Evolutionary conservation across 2,888 invertebrate genomes (phyloP).

Genomic region (Agrypnus murinus): DNA sequence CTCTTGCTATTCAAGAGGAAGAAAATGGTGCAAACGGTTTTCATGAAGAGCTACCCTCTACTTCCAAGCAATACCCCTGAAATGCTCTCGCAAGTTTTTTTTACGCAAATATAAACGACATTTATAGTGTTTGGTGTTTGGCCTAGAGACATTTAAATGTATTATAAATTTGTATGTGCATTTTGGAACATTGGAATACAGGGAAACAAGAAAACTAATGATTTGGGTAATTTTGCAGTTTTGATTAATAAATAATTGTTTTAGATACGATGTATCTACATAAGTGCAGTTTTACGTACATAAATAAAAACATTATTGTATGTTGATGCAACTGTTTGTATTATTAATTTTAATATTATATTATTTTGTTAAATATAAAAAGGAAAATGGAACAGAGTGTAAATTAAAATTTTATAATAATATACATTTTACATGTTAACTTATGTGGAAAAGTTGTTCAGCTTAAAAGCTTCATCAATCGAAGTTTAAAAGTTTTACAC

Average conservation of each 20-base stretch:
- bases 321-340: constrained; percentile 23
- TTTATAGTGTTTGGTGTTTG: constrained; percentile 32
- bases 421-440: too few species aligned
- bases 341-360: too few species aligned
- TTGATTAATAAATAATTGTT: constrained; percentile 17
- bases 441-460: too few species aligned
- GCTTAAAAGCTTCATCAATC: too few species aligned
- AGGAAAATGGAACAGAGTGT: too few species aligned
- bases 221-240: too few species aligned
- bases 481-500: too few species aligned
- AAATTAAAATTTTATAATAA: too few species aligned
- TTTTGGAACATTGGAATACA: constrained; percentile 10
- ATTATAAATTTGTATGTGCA: constrained; percentile 23
- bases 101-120: constrained; percentile 9
- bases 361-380: too few species aligned
- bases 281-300: constrained; percentile 21
- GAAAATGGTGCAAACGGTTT: constrained; percentile 67
- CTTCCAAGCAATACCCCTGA: constrained; percentile 69
- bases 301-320: constrained; percentile 38
- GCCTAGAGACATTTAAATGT: constrained; percentile 33
- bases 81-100: constrained; percentile 24
- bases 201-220: constrained; percentile 9
- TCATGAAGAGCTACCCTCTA: constrained; percentile 69
- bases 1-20: constrained; percentile 69
- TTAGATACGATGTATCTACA: constrained; percentile 28